Conservation (phyloP, 2,113 vertebrate species). For the Muntiacus muntjak region DNA sequence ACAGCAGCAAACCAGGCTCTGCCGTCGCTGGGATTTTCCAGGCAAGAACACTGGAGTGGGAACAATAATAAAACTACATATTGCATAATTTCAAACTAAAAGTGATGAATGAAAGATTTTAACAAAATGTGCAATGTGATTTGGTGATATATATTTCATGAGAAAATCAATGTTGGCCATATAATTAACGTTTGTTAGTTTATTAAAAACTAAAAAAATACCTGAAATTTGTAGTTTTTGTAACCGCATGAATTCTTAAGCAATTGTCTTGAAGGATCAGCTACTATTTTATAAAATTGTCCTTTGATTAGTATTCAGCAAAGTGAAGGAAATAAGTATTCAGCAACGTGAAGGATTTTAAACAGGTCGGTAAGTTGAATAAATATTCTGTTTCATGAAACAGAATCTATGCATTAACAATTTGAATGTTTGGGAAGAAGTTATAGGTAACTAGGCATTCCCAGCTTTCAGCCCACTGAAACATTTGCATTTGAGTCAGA, state of each 20-base stretch:
- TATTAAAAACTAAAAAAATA: neutral
- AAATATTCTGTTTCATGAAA: neutral
- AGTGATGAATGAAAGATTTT: neutral
- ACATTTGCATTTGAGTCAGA: neutral
- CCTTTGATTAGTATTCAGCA: neutral
- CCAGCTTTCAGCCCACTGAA: fast-evolving
- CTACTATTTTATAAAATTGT: neutral
- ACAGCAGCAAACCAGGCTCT: no score
- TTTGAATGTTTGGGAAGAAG: fast-evolving
- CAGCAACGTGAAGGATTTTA: neutral
- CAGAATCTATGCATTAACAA: fast-evolving
- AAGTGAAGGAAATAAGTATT: neutral
- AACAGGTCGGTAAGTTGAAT: neutral
- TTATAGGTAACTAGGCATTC: fast-evolving
- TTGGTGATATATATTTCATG: neutral
- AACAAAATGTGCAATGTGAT: neutral
- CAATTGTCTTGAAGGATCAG: neutral
- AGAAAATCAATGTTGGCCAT: neutral
- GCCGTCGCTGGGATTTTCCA: no score
- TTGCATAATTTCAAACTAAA: neutral
- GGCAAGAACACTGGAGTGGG: no score
- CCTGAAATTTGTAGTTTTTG: neutral
- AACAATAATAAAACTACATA: neutral
- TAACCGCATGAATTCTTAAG: neutral
- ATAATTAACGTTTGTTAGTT: neutral